Evolutionary conservation across 2,113 vertebrate genomes (phyloP), one percentile per base, ranked within the genome.

Genomic region (Hippocampus zosterae): DNA sequence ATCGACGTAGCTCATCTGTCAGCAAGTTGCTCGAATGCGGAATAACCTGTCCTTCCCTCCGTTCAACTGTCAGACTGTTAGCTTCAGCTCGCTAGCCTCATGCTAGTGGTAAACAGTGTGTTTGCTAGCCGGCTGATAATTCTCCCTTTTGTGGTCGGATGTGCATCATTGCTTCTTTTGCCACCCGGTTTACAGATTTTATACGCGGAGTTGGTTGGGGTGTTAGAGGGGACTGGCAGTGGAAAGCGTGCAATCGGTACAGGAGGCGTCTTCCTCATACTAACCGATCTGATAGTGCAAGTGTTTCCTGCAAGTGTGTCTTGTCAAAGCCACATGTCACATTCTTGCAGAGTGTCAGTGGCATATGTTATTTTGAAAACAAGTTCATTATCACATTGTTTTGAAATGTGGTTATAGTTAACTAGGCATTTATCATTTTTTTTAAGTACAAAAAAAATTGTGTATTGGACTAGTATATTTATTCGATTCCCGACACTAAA

Each of bases 31-130:
- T 8, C 27, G 41, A 5, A 73, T 1, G 72, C 69, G 68, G 75
- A 80, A 65, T 25, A 81, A 80, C 69, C 71, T 67, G 65, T 55
- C 16, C 27, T 46, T 37, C 12, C 8, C 40, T 46, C 50, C 4
- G 21, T 61, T 50, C 56, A 53, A 68, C 67, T 46, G 63, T 46
- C 42, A 65, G 42, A 62, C 9, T 10, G 67, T 57, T 56, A 68
- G 65, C 65, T n/a, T 52, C 16, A 15, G 46, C 25, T 50, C 46
- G 44, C 18, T 66, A 66, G 44, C 65, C 15, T 50, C 37, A 15
- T 42, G 62, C 62, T 44, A 64, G 62, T 23, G 27, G 57, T 72
- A 44, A 68, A 21, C 6, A 1, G 23, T 0, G 3, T 0, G 11
- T 16, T 11, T 42, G 5, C 56, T 72, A 44, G 25, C 25, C 33